phyloP scores from a whole-genome alignment of 2,888 invertebrate species.

The Epinotia brunnichana region DNA sequence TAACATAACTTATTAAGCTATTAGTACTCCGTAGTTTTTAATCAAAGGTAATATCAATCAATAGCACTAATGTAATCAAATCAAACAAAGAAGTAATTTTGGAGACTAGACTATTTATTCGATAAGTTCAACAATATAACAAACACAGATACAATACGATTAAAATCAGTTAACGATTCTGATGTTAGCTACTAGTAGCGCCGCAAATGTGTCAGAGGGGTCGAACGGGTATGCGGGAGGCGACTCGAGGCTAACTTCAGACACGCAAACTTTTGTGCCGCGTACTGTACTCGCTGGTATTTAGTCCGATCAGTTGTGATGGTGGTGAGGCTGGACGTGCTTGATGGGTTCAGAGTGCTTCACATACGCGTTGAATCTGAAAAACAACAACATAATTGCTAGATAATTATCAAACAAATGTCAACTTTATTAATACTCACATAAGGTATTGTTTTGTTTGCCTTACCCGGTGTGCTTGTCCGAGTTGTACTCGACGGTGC shows the following conservation, averaged over 20 bases:
- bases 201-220: too few relatives aligned
- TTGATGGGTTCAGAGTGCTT: constrained; percentile 62
- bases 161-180: too few relatives aligned
- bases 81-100: neutral
- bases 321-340: constrained; percentile 51
- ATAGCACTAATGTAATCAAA: neutral
- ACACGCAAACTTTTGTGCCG: too few relatives aligned
- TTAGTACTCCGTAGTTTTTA: too few relatives aligned
- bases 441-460: neutral
- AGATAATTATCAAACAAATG: neutral
- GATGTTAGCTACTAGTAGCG: too few relatives aligned
- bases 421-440: neutral
- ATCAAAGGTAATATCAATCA: too few relatives aligned
- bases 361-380: constrained; percentile 71
- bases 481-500: constrained; percentile 82
- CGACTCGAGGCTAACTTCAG: too few relatives aligned
- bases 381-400: constrained; percentile 5
- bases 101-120: constrained; percentile 23
- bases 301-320: constrained; percentile 42
- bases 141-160: too few relatives aligned
- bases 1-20: too few relatives aligned
- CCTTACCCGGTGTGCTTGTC: constrained; percentile 79
- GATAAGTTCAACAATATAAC: constrained; percentile 27
- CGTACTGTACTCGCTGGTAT: too few relatives aligned
- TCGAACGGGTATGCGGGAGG: too few relatives aligned